phyloP scores from a whole-genome alignment of 1,140 invertebrate genomes.

The Branchinecta lynchi region DNA sequence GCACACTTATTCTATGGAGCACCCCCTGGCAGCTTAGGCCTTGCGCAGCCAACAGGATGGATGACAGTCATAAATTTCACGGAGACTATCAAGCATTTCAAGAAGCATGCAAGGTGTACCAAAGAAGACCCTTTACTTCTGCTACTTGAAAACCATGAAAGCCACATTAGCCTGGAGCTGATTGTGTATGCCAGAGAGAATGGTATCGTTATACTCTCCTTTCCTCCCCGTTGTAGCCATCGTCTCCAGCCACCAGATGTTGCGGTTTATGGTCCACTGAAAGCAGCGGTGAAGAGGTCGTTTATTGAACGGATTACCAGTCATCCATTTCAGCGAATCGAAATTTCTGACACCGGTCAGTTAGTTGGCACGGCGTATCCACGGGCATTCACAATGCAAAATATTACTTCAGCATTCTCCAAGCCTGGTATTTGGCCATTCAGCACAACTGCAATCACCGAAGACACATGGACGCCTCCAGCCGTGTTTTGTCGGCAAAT shows the following conservation, averaged over 20 bases:
- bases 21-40: constrained; percentile 7
- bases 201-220: neutral
- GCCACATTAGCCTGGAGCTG: neutral
- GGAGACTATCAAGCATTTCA: neutral
- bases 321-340: neutral
- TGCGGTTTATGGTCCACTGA: neutral
- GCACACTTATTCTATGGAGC: neutral
- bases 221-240: neutral
- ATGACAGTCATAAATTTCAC: neutral
- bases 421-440: constrained; percentile 1
- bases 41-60: constrained; percentile 2
- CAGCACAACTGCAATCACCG: neutral
- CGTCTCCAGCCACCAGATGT: neutral
- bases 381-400: neutral
- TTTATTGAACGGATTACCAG: neutral
- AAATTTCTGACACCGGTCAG: neutral
- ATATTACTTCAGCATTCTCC: neutral
- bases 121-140: neutral
- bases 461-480: too few relatives aligned
- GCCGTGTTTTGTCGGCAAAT: too few relatives aligned
- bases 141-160: neutral
- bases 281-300: neutral
- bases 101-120: neutral
- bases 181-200: neutral
- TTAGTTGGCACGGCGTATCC: neutral